A percentile compares a stretch with the other conserved stretches of the same genome.
Conservation (phyloP, 1,140 invertebrate species). For the Aradophagus sp. region DNA sequence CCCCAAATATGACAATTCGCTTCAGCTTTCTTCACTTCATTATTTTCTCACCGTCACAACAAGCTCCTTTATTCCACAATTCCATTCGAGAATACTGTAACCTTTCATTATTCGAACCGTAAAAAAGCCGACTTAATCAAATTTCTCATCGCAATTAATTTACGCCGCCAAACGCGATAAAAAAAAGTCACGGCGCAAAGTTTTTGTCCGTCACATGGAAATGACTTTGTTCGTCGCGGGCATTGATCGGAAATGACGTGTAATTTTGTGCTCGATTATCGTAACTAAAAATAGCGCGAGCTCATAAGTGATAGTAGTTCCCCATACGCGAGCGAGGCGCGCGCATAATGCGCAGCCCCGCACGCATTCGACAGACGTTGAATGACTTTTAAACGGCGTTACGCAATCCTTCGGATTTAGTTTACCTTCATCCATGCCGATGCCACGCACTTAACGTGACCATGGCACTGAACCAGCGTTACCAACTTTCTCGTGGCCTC, state of each 20-base stretch:
- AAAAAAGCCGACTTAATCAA: too few relatives aligned
- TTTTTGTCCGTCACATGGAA: too few relatives aligned
- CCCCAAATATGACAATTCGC: too few relatives aligned
- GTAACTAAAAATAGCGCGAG: slow-evolving; percentile 45
- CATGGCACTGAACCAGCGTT: slow-evolving; percentile 71
- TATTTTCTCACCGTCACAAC: too few relatives aligned
- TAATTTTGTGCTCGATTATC: slow-evolving; percentile 23
- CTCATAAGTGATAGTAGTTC: slow-evolving; percentile 28
- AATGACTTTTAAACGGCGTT: slow-evolving; percentile 68
- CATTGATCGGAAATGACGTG: slow-evolving; percentile 10
- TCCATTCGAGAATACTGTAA: too few relatives aligned
- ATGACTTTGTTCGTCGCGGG: too few relatives aligned
- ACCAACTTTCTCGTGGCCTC: slow-evolving; percentile 68
- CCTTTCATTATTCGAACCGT: too few relatives aligned
- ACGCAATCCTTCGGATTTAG: slow-evolving; percentile 70
- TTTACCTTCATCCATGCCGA: slow-evolving; percentile 70
- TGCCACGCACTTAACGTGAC: slow-evolving; percentile 70
- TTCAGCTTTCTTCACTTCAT: too few relatives aligned
- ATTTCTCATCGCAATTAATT: too few relatives aligned
- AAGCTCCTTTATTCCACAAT: too few relatives aligned
- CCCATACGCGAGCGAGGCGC: slow-evolving; percentile 28
- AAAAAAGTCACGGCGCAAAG: too few relatives aligned
- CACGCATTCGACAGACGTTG: slow-evolving; percentile 56
- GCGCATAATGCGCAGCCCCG: slow-evolving; percentile 40
- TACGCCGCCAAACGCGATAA: too few relatives aligned